These are phyloP conservation scores for Heliconius himera DNA, from an alignment of 1,140 invertebrate genomes.

Conservation along the genomic window DNA sequence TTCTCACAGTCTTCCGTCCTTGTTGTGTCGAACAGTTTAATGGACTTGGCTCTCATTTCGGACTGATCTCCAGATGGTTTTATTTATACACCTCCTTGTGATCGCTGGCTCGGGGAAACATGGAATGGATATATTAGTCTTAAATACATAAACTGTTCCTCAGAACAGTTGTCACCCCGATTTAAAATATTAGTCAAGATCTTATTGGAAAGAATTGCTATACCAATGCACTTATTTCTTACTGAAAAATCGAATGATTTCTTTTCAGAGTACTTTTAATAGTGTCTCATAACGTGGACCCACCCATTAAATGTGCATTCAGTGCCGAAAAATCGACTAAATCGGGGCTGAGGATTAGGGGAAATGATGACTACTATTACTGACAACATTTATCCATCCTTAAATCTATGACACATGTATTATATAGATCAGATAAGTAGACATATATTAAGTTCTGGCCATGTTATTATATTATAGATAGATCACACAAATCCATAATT, in stretches of 20 bases:
- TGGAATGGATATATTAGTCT: conserved; percentile 42
- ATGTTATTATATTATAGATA: conserved; percentile 5
- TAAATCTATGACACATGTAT: conserved; percentile 36
- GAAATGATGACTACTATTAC: conserved; percentile 26
- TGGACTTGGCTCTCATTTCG: neutral
- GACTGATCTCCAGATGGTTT: neutral
- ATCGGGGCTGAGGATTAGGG: conserved; percentile 24
- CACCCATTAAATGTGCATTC: neutral
- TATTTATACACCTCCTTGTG: conserved; percentile 29
- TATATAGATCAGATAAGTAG: conserved; percentile 15
- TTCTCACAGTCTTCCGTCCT: neutral
- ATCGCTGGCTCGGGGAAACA: conserved; percentile 38
- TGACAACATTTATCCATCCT: conserved; percentile 37
- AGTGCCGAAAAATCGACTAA: neutral
- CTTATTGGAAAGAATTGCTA: neutral
- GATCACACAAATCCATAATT: conserved; percentile 8
- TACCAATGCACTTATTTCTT: neutral
- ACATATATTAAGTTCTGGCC: neutral
- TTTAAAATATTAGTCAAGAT: conserved; percentile 42
- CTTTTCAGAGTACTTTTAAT: neutral
- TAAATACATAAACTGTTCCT: conserved; percentile 48
- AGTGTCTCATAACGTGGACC: neutral
- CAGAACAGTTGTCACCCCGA: conserved; percentile 53
- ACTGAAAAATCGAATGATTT: neutral
- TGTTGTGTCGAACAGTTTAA: neutral